A percentile compares a stretch with the other conserved stretches of the same genome.
phyloP scores from a whole-genome alignment of 2,888 invertebrate genomes.

The Oscheius onirici region DNA sequence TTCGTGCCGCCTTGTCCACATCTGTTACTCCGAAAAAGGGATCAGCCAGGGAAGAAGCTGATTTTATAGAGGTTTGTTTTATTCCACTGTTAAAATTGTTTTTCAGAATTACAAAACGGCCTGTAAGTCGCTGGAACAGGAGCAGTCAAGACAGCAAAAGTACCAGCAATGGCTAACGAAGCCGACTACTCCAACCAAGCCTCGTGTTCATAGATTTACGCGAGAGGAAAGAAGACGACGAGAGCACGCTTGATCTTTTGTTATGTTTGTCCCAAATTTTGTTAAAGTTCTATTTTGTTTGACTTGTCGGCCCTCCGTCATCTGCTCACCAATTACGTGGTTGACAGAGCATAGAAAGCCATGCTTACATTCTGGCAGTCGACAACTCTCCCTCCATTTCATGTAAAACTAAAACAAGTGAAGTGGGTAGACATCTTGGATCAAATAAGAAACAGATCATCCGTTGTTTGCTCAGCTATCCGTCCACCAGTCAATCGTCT shows the following conservation, averaged over 20 bases:
- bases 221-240: conserved; percentile 28
- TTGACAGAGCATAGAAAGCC: not conserved
- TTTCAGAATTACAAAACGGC: conserved; percentile 18
- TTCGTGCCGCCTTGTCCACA: not conserved
- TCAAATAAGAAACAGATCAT: not conserved
- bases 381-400: not conserved
- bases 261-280: conserved; percentile 1
- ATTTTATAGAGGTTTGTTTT: conserved; percentile 17
- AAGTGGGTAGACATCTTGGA: no score
- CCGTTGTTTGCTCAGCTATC: conserved; percentile 1
- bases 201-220: conserved; percentile 15
- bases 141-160: not conserved
- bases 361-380: no score
- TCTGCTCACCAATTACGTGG: not conserved
- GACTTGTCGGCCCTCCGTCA: not conserved
- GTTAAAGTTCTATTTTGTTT: conserved; percentile 1
- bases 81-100: no score
- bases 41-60: not conserved
- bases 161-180: conserved; percentile 14
- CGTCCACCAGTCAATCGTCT: conserved; percentile 7
- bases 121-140: conserved; percentile 8
- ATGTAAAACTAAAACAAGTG: not conserved
- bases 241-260: not conserved
- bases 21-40: not conserved
- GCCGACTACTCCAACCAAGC: conserved; percentile 4